These are phyloP conservation scores for Ciconia maguari DNA, from an alignment of 2,113 vertebrate species.

Conservation along the genomic window DNA sequence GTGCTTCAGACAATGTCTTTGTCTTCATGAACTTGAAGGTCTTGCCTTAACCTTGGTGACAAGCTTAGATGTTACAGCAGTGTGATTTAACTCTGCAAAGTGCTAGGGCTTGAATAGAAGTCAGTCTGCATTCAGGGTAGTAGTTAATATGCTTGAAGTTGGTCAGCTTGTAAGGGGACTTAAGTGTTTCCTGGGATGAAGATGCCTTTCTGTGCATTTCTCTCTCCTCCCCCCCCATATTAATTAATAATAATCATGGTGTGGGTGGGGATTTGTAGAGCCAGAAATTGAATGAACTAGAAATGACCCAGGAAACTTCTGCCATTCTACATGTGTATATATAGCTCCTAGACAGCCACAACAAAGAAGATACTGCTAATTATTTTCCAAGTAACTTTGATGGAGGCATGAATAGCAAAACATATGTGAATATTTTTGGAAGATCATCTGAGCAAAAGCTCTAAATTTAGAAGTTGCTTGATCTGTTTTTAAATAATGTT, in stretches of 20 bases:
- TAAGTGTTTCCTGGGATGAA: neutral
- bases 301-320: slow-evolving; percentile 29
- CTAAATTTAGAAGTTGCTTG: slow-evolving; percentile 18
- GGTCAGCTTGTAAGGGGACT: neutral
- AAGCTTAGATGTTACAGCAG: neutral
- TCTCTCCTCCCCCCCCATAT: neutral
- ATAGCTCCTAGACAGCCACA: slow-evolving; percentile 3
- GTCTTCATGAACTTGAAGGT: neutral
- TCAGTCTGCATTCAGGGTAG: neutral
- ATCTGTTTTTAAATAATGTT: neutral
- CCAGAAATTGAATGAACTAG: slow-evolving; percentile 13
- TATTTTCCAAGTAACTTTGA: slow-evolving; percentile 25
- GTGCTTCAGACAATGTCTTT: neutral
- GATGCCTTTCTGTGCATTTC: neutral
- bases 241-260: slow-evolving; percentile 45
- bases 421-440: neutral
- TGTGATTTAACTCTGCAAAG: neutral
- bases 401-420: neutral
- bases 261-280: neutral
- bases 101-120: neutral
- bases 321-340: neutral
- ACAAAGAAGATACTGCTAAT: slow-evolving; percentile 18
- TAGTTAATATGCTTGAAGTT: neutral
- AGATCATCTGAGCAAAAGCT: neutral
- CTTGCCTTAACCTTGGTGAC: neutral